Base-by-base conservation (phyloP, 1,140 invertebrate genomes). In the Acromyrmex heyeri region DNA sequence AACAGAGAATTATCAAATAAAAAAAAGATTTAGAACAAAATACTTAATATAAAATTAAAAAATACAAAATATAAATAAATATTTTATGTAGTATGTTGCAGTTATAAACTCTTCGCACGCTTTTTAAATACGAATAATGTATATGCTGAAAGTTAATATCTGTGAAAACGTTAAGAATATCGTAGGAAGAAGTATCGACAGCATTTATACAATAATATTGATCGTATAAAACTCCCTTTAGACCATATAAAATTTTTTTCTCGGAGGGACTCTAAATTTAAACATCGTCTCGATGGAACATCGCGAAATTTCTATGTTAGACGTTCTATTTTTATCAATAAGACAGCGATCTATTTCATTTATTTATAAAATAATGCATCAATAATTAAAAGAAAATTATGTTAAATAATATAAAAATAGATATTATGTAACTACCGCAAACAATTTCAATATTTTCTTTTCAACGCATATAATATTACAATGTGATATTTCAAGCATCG, bases 201-300 rank as follows among this genome's bases (percentile, higher is more conserved):
- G 21, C n/a, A 57, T 69, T 67, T 55, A 34, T 53, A 24, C 7
- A 62, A 21, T 18, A 65, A 65, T 21, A 79, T 55, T 48, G n/a
- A 70, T 38, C 27, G 48, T 14, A 34, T 4, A 0, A 67, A 8
- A 18, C 2, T 61, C n/a, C 14, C 18, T 55, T 67, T 34, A 44
- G 16, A 6, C 3, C 18, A 3, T 34, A n/a, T n/a, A 8, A 67
- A 34, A 18, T 24, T 69, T n/a, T 34, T 30, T 81, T 6, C 38
- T 38, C 14, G 18, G 7, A n/a, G 34, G 14, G 2, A 44, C 27
- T 81, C n/a, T 81, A 81, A 81, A 69, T 79, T 79, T 69, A 57
- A 81, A 81, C 30, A 16, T 79, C 30, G 30, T 3, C n/a, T 53
- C 27, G 3, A 55, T 69, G 30, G 16, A 30, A 53, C 7, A 64